Percentiles rank a stretch among this genome's conserved stretches.
These are phyloP conservation scores for Tachystola acroxantha DNA, from an alignment of 2,888 invertebrate genomes.

Conservation along the genomic window DNA sequence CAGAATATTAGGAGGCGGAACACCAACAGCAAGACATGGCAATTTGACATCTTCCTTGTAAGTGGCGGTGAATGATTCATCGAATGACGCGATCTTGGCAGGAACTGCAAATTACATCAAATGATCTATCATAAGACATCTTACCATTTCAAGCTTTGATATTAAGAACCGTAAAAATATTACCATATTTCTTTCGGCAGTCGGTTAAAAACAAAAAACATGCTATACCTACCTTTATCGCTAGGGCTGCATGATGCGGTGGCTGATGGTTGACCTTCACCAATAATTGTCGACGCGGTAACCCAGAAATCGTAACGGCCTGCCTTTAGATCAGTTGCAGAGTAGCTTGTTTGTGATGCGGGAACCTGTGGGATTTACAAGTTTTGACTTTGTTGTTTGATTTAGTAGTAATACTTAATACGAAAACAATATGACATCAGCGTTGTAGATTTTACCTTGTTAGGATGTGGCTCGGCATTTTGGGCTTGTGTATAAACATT, in stretches of 20 bases:
- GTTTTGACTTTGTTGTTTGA: no score
- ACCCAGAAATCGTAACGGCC: slow-evolving; percentile 96
- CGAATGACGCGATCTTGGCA: slow-evolving; percentile 96
- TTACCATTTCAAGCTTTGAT: no score
- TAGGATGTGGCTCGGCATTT: slow-evolving; percentile 83
- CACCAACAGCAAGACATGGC: slow-evolving; percentile 94
- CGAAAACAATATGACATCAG: no score
- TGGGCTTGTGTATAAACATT: slow-evolving; percentile 92
- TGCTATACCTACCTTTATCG: slow-evolving; percentile 83
- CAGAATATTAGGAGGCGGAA: slow-evolving; percentile 91
- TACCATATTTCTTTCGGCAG: neutral
- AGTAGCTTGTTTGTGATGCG: slow-evolving; percentile 91
- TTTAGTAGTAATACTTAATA: no score
- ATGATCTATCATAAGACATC: no score
- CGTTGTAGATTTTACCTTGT: slow-evolving; percentile 74
- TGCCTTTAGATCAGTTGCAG: slow-evolving; percentile 90
- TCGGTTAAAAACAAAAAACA: neutral
- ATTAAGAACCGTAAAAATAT: neutral
- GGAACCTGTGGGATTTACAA: slow-evolving; percentile 66
- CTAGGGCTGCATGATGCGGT: slow-evolving; percentile 91
- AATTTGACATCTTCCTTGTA: slow-evolving; percentile 95
- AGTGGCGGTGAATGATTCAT: slow-evolving; percentile 93
- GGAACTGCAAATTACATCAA: slow-evolving; percentile 80
- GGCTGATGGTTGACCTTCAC: slow-evolving; percentile 94
- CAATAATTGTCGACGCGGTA: slow-evolving; percentile 95